A percentile compares a stretch with the other conserved stretches of the same genome.
These are phyloP conservation scores for Rhegmatorhina hoffmannsi DNA, from an alignment of 2,113 vertebrate species.

Conservation along the genomic window DNA sequence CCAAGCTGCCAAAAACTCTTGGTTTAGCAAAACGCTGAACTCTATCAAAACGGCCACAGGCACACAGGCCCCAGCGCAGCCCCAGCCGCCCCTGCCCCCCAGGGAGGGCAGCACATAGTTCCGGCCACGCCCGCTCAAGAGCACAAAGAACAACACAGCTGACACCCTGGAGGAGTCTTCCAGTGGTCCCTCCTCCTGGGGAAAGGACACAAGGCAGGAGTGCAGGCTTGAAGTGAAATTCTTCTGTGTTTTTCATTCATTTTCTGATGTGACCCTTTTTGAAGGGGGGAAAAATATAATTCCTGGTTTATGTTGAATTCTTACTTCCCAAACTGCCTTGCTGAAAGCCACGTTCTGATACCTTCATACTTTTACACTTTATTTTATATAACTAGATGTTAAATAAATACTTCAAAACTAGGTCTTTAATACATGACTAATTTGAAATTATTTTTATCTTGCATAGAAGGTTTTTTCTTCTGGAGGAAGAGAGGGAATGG, in stretches of 20 bases:
- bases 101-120: conserved; percentile 80
- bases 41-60: conserved; percentile 94
- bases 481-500: conserved; percentile 8
- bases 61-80: conserved; percentile 81
- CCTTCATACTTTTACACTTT: conserved; percentile 70
- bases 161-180: conserved; percentile 27
- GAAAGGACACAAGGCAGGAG: conserved; percentile 56
- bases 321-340: conserved; percentile 68
- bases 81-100: conserved; percentile 60
- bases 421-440: conserved; percentile 71
- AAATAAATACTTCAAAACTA: conserved; percentile 73
- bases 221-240: conserved; percentile 65
- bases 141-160: conserved; percentile 70
- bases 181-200: conserved; percentile 45
- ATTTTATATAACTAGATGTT: conserved; percentile 78
- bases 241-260: conserved; percentile 67
- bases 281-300: conserved; percentile 4
- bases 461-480: conserved; percentile 57
- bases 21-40: conserved; percentile 99
- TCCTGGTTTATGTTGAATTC: conserved; percentile 64
- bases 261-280: conserved; percentile 58
- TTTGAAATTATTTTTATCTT: conserved; percentile 71
- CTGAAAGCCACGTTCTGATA: conserved; percentile 65
- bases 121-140: conserved; percentile 52
- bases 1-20: conserved; percentile 98